Percentiles rank a stretch among this genome's conserved stretches.
phyloP scores from a whole-genome alignment of 2,888 invertebrate genomes.

The Spodoptera littoralis region DNA sequence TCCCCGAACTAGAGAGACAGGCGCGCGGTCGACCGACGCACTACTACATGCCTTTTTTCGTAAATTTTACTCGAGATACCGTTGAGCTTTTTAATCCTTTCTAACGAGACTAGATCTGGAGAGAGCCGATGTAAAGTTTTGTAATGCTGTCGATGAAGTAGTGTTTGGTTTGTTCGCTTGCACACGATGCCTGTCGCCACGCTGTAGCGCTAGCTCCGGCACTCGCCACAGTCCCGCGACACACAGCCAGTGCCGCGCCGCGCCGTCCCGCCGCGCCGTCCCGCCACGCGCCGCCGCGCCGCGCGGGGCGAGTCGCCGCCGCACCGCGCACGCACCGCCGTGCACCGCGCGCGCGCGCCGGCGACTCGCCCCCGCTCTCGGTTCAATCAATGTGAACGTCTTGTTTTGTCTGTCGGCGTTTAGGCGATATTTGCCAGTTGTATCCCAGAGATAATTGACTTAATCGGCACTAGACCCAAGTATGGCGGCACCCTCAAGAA shows the following conservation, averaged over 20 bases:
- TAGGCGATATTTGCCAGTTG: conserved; percentile 99
- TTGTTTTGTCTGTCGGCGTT: conserved; percentile 90
- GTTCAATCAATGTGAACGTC: conserved; percentile 88
- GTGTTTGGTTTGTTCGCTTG: conserved; percentile 90
- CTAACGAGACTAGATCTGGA: conserved; percentile 89
- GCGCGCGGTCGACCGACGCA: conserved; percentile 88
- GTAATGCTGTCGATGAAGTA: conserved; percentile 89
- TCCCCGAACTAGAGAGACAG: conserved; percentile 84
- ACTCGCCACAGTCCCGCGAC: conserved; percentile 88
- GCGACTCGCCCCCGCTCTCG: conserved; percentile 65
- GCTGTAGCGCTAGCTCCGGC: conserved; percentile 89
- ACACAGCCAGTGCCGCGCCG: conserved; percentile 87
- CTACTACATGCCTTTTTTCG: conserved; percentile 88
- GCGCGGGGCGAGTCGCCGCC: conserved; percentile 47
- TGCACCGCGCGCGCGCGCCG: conserved; percentile 32
- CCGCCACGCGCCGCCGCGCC: conserved; percentile 52
- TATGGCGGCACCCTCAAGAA: conserved; percentile 99
- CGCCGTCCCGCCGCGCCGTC: conserved; percentile 56
- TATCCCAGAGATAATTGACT: conserved; percentile 99
- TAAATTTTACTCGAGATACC: conserved; percentile 87
- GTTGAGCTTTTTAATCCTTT: conserved; percentile 88
- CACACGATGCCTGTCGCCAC: conserved; percentile 90
- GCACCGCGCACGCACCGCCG: conserved; percentile 50
- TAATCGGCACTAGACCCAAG: conserved; percentile 99
- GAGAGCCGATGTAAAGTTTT: conserved; percentile 88